Conservation (phyloP, 2,797 vertebrate species). For the Protosalanx chinensis region DNA sequence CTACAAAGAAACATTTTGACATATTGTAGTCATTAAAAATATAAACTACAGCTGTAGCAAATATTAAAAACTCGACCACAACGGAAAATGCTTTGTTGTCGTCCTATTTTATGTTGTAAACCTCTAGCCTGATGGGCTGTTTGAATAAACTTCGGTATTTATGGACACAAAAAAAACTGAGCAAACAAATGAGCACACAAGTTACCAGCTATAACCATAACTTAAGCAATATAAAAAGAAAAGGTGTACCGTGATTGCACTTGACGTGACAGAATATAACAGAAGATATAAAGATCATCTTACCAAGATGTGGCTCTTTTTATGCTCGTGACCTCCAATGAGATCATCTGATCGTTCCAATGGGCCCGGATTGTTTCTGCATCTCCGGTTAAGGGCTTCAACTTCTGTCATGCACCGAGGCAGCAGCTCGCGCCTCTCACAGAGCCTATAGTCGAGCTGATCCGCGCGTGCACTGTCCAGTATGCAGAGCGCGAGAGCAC, state of each 20-base stretch:
- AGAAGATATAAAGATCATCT: background rate
- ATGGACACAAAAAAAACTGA: background rate
- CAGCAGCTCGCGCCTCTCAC: background rate
- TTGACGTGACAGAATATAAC: background rate
- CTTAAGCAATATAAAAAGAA: background rate
- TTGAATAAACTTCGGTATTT: too few relatives aligned
- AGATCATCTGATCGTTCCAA: background rate
- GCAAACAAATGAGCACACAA: background rate
- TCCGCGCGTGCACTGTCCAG: conserved; percentile 37
- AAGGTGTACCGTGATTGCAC: background rate
- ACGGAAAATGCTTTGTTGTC: too few relatives aligned
- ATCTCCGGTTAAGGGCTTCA: conserved; percentile 7
- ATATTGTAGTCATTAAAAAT: too few relatives aligned
- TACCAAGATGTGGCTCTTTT: background rate
- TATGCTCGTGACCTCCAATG: conserved; percentile 5
- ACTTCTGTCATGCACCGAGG: background rate
- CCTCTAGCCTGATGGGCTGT: too few relatives aligned
- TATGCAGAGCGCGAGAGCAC: conserved; percentile 65
- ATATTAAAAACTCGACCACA: too few relatives aligned
- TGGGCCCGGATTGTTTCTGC: conserved; percentile 2
- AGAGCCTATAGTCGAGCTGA: background rate
- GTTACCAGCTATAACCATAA: background rate
- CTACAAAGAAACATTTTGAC: too few relatives aligned
- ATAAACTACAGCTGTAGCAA: too few relatives aligned
- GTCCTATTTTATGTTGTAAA: too few relatives aligned